Evolutionary conservation across 2,113 vertebrate species (phyloP), one percentile per base, ranked within the genome.

Genomic region (Sinocyclocheilus rhinocerous): DNA sequence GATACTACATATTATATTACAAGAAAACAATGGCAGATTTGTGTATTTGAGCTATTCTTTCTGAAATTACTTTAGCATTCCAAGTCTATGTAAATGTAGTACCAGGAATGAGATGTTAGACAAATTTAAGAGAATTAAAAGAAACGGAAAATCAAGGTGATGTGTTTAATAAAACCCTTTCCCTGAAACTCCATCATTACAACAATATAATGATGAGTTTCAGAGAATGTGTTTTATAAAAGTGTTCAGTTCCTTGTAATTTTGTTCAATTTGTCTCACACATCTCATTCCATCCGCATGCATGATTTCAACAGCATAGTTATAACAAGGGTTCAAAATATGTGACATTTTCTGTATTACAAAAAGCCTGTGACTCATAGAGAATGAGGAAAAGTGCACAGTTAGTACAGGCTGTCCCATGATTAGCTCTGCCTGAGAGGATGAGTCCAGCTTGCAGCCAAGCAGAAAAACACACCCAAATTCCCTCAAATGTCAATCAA

Each of bases 401-500:
- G 83, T 69, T 45, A 83, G 81, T 69, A 26, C 70, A 24, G 65
- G 80, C 48, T 48, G 42, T 85, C 84, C 50, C 20, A 61, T 83
- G 55, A 84, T 83, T 72, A 85, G 77, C 39, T 87, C 48, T 84
- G 85, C 81, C 72, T 84, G 18, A 8, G 70, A 82, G 80, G 61
- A 36, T 61, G 61, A 85, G 48, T 52, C 76, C 57, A 76, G 75
- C 45, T 22, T 13, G 39, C 36, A 86, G 52, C 24, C 73, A 85
- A 67, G 29, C 65, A 86, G 75, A 79, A 83, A 59, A 75, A 79
- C 61, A 69, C 77, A 63, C 57, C 82, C 48, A 61, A 81, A 89
- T 87, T 84, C 78, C 63, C 29, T 59, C 26, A 69, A 15, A 63
- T 82, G 88, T 81, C 87, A 87, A 65, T 90, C 89, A 85, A 18